Evolutionary conservation across 2,797 vertebrate species (phyloP).

Genomic region (Lacerta viridis): DNA sequence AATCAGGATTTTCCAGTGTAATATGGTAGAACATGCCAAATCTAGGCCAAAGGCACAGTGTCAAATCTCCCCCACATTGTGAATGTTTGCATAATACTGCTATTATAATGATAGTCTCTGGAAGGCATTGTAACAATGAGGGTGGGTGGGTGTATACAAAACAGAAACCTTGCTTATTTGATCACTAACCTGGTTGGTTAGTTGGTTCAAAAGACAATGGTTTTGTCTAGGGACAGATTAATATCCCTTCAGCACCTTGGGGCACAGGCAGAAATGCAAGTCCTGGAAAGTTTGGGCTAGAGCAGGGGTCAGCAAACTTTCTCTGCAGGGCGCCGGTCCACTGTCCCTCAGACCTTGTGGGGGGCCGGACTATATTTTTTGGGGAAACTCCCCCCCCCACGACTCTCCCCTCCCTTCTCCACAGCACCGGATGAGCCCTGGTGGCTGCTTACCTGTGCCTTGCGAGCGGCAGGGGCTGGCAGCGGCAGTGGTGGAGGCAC

Average conservation of each 20-base stretch:
- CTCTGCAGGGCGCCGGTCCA: too few relatives aligned
- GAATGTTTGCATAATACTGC: background rate
- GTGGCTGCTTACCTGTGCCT: too few relatives aligned
- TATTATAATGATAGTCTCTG: slow-evolving; percentile 3
- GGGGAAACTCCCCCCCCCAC: too few relatives aligned
- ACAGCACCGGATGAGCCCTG: too few relatives aligned
- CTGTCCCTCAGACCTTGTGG: too few relatives aligned
- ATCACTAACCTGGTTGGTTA: fast-evolving
- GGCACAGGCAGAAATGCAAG: background rate
- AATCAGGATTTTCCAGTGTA: background rate
- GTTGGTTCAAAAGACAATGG: background rate
- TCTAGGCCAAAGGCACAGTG: background rate
- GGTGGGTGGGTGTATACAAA: background rate
- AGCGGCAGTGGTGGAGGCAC: too few relatives aligned
- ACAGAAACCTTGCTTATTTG: slow-evolving; percentile 21
- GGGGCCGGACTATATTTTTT: too few relatives aligned
- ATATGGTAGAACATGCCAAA: background rate
- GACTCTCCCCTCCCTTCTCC: too few relatives aligned
- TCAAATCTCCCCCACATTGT: background rate
- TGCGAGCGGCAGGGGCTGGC: too few relatives aligned
- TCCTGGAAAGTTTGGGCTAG: background rate
- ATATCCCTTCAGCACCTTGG: background rate
- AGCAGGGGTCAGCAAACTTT: too few relatives aligned
- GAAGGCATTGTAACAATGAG: slow-evolving; percentile 37
- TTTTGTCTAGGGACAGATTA: background rate